Conservation (phyloP, 2,113 vertebrate species). For the Regulus satrapa region DNA sequence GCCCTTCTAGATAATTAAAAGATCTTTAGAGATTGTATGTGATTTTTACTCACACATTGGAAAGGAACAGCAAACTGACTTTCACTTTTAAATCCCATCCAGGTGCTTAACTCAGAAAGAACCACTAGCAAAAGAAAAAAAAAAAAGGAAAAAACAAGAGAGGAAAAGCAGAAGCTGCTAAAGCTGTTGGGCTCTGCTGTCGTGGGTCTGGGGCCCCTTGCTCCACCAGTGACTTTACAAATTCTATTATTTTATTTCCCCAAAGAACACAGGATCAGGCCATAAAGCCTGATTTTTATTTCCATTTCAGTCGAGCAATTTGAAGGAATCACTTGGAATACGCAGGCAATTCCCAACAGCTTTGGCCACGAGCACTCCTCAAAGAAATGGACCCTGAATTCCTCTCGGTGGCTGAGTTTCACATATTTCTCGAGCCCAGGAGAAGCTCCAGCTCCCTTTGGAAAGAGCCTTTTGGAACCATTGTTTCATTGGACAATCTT, state of each 20-base stretch:
- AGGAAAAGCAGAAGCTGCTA: background rate
- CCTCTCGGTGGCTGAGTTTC: background rate
- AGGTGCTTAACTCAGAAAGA: background rate
- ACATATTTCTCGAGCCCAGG: fast-evolving
- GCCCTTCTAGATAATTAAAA: background rate
- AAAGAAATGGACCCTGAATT: background rate
- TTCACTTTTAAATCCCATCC: background rate
- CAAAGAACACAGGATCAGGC: background rate
- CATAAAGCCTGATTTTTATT: background rate
- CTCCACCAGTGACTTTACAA: background rate
- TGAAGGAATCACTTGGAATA: fast-evolving
- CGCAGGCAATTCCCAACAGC: background rate
- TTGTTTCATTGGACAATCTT: background rate
- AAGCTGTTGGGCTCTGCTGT: background rate
- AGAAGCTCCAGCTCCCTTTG: background rate
- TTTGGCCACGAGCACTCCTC: background rate
- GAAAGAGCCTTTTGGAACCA: background rate
- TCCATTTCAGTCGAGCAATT: fast-evolving
- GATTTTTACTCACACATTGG: background rate
- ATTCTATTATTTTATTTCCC: background rate
- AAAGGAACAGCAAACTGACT: background rate
- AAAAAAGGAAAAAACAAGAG: background rate
- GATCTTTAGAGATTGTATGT: fast-evolving
- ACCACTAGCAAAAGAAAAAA: background rate
- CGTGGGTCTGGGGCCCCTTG: fast-evolving